These are phyloP conservation scores for Chloroclystis v-ata DNA, from an alignment of 2,888 invertebrate species.

Conservation along the genomic window DNA sequence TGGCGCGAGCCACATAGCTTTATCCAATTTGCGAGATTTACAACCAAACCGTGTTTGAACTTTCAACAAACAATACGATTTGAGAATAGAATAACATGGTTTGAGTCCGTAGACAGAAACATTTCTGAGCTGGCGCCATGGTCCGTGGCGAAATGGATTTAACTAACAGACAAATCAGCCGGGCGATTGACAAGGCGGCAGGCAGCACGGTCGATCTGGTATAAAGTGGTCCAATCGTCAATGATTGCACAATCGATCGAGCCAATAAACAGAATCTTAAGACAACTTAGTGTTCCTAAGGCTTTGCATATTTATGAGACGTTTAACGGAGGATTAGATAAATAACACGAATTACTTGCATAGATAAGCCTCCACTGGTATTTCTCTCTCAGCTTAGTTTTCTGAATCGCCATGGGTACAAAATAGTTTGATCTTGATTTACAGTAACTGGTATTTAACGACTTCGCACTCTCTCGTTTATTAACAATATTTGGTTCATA, in stretches of 20 bases:
- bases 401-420: constrained; percentile 15
- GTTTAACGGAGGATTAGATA: constrained; percentile 47
- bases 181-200: constrained; percentile 33
- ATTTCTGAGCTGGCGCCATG: constrained; percentile 30
- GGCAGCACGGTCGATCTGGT: constrained; percentile 22
- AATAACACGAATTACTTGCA: constrained; percentile 36
- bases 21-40: constrained; percentile 28
- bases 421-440: constrained; percentile 18
- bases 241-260: constrained; percentile 42
- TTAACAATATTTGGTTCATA: no score
- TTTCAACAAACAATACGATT: constrained; percentile 29
- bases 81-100: constrained; percentile 27
- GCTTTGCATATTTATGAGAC: constrained; percentile 49
- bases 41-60: constrained; percentile 22
- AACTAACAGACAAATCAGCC: constrained; percentile 35
- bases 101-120: constrained; percentile 25
- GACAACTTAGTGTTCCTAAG: constrained; percentile 44
- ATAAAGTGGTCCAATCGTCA: constrained; percentile 29
- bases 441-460: constrained; percentile 11
- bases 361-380: constrained; percentile 32
- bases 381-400: constrained; percentile 18
- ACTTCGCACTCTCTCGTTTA: constrained; percentile 9
- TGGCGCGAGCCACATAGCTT: constrained; percentile 18
- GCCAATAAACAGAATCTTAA: constrained; percentile 39
- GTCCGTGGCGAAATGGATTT: constrained; percentile 36